These are phyloP conservation scores for Ichneumoninae sp. DNA, from an alignment of 2,888 invertebrate species.

Conservation along the genomic window DNA sequence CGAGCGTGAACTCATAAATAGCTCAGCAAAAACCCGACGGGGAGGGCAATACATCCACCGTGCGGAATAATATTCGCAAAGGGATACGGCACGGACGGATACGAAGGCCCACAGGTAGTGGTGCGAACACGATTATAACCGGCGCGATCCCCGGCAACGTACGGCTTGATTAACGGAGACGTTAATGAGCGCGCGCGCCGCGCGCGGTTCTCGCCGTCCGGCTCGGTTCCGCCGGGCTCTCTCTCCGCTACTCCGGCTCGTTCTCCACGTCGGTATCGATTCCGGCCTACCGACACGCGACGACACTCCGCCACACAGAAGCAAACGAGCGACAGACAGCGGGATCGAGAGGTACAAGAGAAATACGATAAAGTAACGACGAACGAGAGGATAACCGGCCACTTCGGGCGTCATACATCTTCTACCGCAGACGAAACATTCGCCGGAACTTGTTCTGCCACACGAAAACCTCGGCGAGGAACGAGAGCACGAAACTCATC, in stretches of 20 bases:
- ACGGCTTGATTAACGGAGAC: slow-evolving; percentile 75
- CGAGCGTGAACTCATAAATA: slow-evolving; percentile 42
- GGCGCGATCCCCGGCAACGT: slow-evolving; percentile 35
- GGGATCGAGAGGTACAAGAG: slow-evolving; percentile 27
- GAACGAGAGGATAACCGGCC: background rate
- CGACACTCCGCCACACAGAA: slow-evolving; percentile 3
- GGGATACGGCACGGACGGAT: background rate
- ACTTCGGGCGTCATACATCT: background rate
- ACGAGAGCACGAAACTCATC: background rate
- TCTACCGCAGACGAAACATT: slow-evolving; percentile 2
- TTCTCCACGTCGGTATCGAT: slow-evolving; percentile 72
- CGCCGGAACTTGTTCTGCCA: background rate
- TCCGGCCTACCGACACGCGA: slow-evolving; percentile 50
- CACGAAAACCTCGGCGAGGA: background rate
- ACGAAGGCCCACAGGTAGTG: background rate
- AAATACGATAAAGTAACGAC: slow-evolving; percentile 3
- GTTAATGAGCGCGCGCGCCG: slow-evolving; percentile 72
- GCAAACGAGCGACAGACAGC: slow-evolving; percentile 22
- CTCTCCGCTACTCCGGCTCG: slow-evolving; percentile 14
- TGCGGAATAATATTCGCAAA: slow-evolving; percentile 27
- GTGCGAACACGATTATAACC: slow-evolving; percentile 27
- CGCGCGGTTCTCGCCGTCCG: slow-evolving; percentile 54
- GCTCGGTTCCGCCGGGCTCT: slow-evolving; percentile 55
- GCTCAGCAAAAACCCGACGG: slow-evolving; percentile 7
- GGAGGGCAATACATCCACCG: background rate